These are phyloP conservation scores for Nannoperca obscura DNA, from an alignment of 2,797 vertebrate genomes.

Conservation along the genomic window DNA sequence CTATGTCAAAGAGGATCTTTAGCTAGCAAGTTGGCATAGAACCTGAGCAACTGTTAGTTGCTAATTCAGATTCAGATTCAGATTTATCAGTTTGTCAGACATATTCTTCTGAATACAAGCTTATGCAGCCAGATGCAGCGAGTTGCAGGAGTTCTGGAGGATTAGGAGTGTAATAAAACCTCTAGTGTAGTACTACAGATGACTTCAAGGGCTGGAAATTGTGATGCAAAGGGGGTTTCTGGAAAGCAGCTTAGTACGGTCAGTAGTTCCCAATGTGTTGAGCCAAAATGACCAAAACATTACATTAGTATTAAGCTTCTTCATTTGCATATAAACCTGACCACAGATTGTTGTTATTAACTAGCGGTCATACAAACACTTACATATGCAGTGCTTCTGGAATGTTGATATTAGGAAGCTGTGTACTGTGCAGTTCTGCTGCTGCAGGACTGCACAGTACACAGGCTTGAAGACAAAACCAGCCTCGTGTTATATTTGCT, in stretches of 20 bases:
- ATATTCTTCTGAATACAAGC: background rate
- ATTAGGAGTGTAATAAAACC: background rate
- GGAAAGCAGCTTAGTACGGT: too few species aligned
- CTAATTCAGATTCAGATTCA: background rate
- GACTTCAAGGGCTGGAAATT: background rate
- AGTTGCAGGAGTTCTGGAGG: background rate
- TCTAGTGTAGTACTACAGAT: background rate
- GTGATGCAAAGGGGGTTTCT: too few species aligned
- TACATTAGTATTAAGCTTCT: background rate
- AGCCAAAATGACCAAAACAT: background rate
- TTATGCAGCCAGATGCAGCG: background rate
- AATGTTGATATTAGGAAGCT: background rate
- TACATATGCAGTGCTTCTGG: too few species aligned
- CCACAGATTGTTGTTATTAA: background rate
- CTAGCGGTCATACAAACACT: background rate
- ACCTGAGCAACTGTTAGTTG: background rate
- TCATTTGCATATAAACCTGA: background rate
- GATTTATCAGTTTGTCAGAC: background rate
- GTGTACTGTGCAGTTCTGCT: background rate
- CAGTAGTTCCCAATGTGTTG: rapidly evolving
- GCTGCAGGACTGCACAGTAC: background rate
- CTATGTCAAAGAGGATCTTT: too few species aligned
- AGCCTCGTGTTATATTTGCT: background rate
- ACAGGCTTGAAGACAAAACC: conserved; percentile 11
- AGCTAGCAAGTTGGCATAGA: background rate